phyloP scores from a whole-genome alignment of 2,113 vertebrate species.

The Carollia perspicillata region DNA sequence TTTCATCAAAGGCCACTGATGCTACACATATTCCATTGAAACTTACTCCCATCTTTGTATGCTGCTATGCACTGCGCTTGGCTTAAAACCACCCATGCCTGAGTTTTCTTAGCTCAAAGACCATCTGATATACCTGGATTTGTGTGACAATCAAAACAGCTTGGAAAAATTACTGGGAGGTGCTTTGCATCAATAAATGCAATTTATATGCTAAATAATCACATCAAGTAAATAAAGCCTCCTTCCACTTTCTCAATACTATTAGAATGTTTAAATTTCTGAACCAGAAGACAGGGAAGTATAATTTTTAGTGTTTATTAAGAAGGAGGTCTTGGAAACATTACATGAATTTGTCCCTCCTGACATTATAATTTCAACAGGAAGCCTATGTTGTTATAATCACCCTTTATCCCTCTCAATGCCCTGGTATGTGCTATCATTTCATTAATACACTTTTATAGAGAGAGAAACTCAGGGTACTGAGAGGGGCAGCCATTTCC shows the following conservation, averaged over 20 bases:
- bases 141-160: slow-evolving; percentile 45
- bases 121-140: slow-evolving; percentile 47
- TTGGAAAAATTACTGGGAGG: slow-evolving; percentile 47
- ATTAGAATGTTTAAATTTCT: slow-evolving; percentile 51
- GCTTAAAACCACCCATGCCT: not conserved
- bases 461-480: slow-evolving; percentile 1
- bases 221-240: slow-evolving; percentile 48
- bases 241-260: slow-evolving; percentile 34
- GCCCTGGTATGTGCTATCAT: not conserved
- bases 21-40: not conserved
- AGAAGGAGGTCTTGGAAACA: not conserved
- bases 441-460: slow-evolving; percentile 57
- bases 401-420: slow-evolving; percentile 28
- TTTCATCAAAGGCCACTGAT: not conserved
- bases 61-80: not conserved
- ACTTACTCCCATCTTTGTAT: not conserved
- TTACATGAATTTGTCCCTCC: not conserved
- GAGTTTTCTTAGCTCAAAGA: slow-evolving; percentile 45
- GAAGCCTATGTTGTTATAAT: not conserved
- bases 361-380: slow-evolving; percentile 10
- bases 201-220: slow-evolving; percentile 71
- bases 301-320: not conserved
- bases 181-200: slow-evolving; percentile 67
- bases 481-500: slow-evolving; percentile 17
- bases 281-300: slow-evolving; percentile 7